A percentile compares a stretch with the other conserved stretches of the same genome.
Conservation (phyloP, 2,888 invertebrate genomes). For the Zootermopsis nevadensis region DNA sequence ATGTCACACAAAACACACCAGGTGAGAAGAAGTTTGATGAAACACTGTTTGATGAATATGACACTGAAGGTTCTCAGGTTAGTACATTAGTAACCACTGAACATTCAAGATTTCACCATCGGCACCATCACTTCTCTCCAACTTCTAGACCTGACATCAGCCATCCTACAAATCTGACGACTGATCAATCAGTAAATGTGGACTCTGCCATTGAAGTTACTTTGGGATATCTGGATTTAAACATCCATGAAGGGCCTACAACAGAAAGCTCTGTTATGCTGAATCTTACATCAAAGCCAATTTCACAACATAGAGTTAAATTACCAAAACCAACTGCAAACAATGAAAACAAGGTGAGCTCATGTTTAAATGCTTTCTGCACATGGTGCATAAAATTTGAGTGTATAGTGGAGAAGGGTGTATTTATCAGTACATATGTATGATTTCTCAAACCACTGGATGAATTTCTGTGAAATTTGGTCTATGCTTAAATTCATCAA, state of each 20-base stretch:
- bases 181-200: slow-evolving; percentile 26
- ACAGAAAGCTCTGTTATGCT: not conserved
- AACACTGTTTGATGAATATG: slow-evolving; percentile 52
- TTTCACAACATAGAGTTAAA: not conserved
- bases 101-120: slow-evolving; percentile 31
- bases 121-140: slow-evolving; percentile 32
- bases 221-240: slow-evolving; percentile 19
- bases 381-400: not conserved
- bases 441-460: too few species aligned
- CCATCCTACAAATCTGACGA: not conserved
- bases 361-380: too few species aligned
- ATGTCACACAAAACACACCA: not conserved
- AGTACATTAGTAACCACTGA: slow-evolving; percentile 25
- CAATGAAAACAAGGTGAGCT: slow-evolving; percentile 32
- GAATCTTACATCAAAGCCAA: not conserved
- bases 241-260: slow-evolving; percentile 13
- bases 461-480: too few species aligned
- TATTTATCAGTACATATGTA: not conserved
- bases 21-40: slow-evolving; percentile 45
- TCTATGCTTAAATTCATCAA: too few species aligned
- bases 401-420: not conserved
- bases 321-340: not conserved
- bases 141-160: not conserved
- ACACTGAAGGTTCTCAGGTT: slow-evolving; percentile 33
- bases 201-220: slow-evolving; percentile 3